Evolutionary conservation across 2,797 vertebrate species (phyloP).

Genomic region (Capromys pilorides): DNA sequence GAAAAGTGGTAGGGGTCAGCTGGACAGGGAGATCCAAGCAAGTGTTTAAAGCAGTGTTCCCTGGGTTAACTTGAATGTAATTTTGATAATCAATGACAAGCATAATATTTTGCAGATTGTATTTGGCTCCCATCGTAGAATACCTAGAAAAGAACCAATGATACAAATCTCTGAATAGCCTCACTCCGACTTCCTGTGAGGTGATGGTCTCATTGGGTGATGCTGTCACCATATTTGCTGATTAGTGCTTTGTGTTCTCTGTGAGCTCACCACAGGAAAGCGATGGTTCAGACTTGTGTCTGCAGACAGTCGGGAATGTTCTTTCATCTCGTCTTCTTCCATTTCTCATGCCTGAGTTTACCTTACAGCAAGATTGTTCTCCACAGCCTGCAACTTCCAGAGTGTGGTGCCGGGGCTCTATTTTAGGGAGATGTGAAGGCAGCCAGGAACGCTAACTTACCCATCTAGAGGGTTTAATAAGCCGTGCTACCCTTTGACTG

Average conservation of each 20-base stretch:
- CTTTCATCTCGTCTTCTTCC: not conserved
- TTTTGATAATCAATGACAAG: constrained; percentile 14
- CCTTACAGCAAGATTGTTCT: not conserved
- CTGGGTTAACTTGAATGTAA: not conserved
- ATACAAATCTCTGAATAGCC: not conserved
- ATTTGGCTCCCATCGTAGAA: not conserved
- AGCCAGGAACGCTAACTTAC: not conserved
- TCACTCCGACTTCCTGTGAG: not conserved
- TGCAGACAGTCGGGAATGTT: constrained; percentile 27
- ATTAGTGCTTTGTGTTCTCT: not conserved
- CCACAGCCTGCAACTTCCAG: not conserved
- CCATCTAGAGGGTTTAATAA: not conserved
- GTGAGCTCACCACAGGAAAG: not conserved
- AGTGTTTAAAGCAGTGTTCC: not conserved
- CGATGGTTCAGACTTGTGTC: not conserved
- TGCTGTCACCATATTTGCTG: not conserved
- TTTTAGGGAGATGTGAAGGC: not conserved
- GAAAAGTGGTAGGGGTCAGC: not conserved
- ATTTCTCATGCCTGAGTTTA: not conserved
- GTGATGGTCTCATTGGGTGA: not conserved
- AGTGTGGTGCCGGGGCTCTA: not conserved
- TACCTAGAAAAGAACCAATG: not conserved
- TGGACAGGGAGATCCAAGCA: not conserved
- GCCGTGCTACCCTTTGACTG: not conserved
- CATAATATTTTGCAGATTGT: not conserved